phyloP scores from a whole-genome alignment of 2,888 invertebrate species.

The Ganaspis brasiliensis region DNA sequence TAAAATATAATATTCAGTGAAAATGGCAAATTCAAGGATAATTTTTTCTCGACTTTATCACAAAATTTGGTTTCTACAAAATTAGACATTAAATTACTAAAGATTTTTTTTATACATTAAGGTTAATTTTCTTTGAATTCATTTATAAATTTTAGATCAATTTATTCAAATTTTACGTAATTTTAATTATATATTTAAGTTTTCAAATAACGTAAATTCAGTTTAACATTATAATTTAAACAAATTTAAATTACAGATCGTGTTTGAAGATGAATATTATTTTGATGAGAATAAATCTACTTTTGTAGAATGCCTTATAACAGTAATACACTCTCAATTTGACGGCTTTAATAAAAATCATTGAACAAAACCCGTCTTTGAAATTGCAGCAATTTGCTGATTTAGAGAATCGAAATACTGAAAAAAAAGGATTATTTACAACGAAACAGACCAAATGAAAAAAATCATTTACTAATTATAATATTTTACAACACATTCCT shows the following conservation, averaged over 20 bases:
- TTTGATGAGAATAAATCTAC: constrained; percentile 6
- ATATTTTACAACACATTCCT: constrained; percentile 7
- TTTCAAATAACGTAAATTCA: too few species aligned
- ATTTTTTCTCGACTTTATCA: too few species aligned
- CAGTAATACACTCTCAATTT: constrained; percentile 14
- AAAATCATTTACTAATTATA: constrained; percentile 19
- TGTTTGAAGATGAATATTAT: background rate
- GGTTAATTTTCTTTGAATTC: too few species aligned
- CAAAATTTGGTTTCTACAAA: too few species aligned
- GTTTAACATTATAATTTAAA: too few species aligned
- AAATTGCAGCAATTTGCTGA: background rate
- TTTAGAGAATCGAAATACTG: background rate
- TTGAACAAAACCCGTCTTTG: background rate
- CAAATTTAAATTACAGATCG: too few species aligned
- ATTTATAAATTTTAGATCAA: too few species aligned
- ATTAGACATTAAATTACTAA: too few species aligned
- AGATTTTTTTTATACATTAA: too few species aligned
- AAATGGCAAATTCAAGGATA: background rate
- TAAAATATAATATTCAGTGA: background rate
- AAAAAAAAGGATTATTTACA: constrained; percentile 15
- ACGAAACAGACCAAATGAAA: constrained; percentile 27
- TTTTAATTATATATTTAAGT: too few species aligned
- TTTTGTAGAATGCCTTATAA: constrained; percentile 15
- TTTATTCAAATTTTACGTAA: too few species aligned
- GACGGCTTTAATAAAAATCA: constrained; percentile 1